Evolutionary conservation across 2,113 vertebrate genomes (phyloP).

Genomic region (Erythrolamprus reginae): DNA sequence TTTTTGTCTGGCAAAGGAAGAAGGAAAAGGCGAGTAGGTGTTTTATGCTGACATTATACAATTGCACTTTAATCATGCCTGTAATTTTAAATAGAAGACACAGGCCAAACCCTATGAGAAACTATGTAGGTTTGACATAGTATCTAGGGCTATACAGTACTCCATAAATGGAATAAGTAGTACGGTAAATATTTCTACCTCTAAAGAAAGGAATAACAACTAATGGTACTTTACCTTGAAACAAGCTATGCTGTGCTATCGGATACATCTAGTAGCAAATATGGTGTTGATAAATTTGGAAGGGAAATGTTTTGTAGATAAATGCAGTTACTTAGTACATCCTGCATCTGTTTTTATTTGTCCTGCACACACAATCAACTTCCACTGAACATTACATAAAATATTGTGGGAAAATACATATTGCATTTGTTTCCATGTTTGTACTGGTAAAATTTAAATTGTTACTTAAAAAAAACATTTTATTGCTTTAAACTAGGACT

Average conservation of each 20-base stretch:
- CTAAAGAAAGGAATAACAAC: background rate
- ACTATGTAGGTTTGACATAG: background rate
- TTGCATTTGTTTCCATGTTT: background rate
- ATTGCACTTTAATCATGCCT: background rate
- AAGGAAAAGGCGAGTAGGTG: background rate
- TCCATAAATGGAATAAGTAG: background rate
- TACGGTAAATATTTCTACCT: background rate
- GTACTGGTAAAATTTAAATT: background rate
- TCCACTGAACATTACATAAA: background rate
- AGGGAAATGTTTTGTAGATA: background rate
- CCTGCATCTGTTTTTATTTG: no score
- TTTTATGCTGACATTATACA: background rate
- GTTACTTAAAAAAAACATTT: background rate
- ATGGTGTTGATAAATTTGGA: background rate
- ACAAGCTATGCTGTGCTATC: background rate
- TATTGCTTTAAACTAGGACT: background rate
- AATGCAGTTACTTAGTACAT: background rate
- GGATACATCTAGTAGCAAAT: background rate
- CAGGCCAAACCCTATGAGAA: background rate
- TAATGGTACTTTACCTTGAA: background rate
- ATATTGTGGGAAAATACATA: background rate
- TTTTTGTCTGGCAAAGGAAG: background rate
- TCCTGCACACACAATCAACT: background rate
- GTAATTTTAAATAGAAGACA: background rate
- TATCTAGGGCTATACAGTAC: background rate